phyloP scores from a whole-genome alignment of 2,797 vertebrate species.

The Notamacropus eugenii region DNA sequence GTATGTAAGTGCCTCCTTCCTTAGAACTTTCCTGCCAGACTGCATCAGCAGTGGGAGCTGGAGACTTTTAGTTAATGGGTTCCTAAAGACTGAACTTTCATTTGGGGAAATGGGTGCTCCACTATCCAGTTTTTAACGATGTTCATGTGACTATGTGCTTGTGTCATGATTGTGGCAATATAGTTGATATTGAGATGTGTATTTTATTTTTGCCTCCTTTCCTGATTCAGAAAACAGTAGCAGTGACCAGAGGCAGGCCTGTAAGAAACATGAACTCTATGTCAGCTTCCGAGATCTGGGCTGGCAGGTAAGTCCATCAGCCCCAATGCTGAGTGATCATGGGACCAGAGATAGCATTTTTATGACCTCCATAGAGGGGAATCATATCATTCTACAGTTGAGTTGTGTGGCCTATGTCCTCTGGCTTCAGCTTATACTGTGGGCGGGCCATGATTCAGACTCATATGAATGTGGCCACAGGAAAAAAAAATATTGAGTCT shows the following conservation, averaged over 20 bases:
- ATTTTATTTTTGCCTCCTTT: background rate
- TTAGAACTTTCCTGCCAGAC: background rate
- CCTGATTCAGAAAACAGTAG: slow-evolving; percentile 93
- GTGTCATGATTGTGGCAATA: background rate
- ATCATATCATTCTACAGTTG: background rate
- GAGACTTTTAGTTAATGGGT: background rate
- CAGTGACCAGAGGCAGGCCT: slow-evolving; percentile 96
- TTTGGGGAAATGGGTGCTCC: too few species aligned
- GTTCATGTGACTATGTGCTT: background rate
- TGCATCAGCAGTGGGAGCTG: background rate
- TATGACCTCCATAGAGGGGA: background rate
- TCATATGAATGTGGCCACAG: background rate
- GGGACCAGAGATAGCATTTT: background rate
- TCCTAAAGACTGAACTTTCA: background rate
- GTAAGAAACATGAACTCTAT: slow-evolving; percentile 97
- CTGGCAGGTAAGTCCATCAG: slow-evolving; percentile 92
- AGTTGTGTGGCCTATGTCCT: background rate
- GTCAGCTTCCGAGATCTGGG: slow-evolving; percentile 98
- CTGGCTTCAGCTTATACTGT: background rate
- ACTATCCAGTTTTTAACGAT: background rate
- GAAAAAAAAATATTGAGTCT: background rate
- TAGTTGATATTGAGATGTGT: accelerated
- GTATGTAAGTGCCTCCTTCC: accelerated
- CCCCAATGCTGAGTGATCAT: background rate
- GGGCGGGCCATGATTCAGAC: background rate